Conservation (phyloP, 30 jellyfish, hydroid and myxozoan species). For the Aurelia coerulea region DNA sequence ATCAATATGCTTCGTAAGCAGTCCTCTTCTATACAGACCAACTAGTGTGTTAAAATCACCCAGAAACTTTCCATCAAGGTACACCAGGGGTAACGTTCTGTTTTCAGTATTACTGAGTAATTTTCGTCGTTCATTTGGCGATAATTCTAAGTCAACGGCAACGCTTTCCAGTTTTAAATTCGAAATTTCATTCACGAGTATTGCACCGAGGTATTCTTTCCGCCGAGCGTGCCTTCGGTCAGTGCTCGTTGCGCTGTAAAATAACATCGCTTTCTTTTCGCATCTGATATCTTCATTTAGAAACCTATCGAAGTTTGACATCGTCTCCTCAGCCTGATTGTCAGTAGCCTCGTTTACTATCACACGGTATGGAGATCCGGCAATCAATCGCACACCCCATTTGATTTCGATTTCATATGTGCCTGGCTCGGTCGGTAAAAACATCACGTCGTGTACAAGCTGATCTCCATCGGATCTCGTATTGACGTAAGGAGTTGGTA, state of each 20-base stretch:
- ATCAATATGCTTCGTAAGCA: constrained; percentile 21
- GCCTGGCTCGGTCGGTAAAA: constrained; percentile 96
- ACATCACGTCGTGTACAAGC: constrained; percentile 84
- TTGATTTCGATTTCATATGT: constrained; percentile 84
- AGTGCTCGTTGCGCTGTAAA: constrained; percentile 82
- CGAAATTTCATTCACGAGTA: constrained; percentile 41
- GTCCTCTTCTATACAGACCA: constrained; percentile 58
- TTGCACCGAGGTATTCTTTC: constrained; percentile 44
- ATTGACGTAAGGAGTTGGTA: constrained; percentile 90
- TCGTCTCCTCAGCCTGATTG: not conserved
- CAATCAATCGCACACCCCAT: constrained; percentile 80
- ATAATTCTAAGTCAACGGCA: constrained; percentile 75
- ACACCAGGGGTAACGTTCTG: constrained; percentile 67
- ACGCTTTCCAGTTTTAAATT: constrained; percentile 45
- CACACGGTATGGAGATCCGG: constrained; percentile 83
- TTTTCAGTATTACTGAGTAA: constrained; percentile 44
- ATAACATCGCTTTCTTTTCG: constrained; percentile 61
- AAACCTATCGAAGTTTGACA: constrained; percentile 14
- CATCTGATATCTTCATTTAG: constrained; percentile 16
- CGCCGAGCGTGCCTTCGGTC: constrained; percentile 54
- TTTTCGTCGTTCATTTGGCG: constrained; percentile 56
- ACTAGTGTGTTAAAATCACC: constrained; percentile 72
- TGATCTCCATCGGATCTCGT: constrained; percentile 70
- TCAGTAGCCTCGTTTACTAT: constrained; percentile 62
- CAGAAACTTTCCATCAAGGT: constrained; percentile 52